Conservation (phyloP, 1,140 invertebrate species). For the Triops cancriformis region DNA sequence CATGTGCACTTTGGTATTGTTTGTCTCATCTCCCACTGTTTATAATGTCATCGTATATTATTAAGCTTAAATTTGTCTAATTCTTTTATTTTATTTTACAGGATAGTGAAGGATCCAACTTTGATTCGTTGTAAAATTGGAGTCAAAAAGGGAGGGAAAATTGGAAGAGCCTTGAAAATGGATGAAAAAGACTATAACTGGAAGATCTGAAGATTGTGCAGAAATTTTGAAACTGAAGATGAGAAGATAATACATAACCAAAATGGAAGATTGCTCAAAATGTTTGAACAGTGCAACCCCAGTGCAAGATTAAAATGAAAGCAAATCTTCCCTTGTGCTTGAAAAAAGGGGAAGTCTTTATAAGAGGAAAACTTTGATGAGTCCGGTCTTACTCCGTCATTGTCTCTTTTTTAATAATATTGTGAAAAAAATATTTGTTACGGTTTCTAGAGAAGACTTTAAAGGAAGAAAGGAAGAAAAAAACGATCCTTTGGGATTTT, state of each 20-base stretch:
- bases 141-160: neutral
- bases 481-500: too few relatives aligned
- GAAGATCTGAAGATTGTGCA: neutral
- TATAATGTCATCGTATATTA: too few relatives aligned
- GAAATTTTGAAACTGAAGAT: neutral
- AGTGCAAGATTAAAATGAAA: neutral
- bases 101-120: constrained; percentile 39
- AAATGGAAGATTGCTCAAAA: constrained; percentile 8
- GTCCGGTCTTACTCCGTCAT: neutral
- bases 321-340: constrained; percentile 5
- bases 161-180: neutral
- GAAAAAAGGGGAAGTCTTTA: neutral
- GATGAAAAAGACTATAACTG: neutral
- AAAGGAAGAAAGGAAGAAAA: too few relatives aligned
- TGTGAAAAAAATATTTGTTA: too few relatives aligned
- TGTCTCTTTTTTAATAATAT: neutral
- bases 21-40: too few relatives aligned
- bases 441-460: too few relatives aligned
- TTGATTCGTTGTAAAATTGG: constrained; percentile 37
- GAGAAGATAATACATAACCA: neutral
- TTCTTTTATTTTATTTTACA: constrained; percentile 31
- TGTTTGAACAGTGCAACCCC: neutral
- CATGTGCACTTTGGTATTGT: too few relatives aligned
- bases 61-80: neutral
- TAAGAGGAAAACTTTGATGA: neutral